phyloP scores from a whole-genome alignment of 2,113 vertebrate genomes.

The Zeus faber region DNA sequence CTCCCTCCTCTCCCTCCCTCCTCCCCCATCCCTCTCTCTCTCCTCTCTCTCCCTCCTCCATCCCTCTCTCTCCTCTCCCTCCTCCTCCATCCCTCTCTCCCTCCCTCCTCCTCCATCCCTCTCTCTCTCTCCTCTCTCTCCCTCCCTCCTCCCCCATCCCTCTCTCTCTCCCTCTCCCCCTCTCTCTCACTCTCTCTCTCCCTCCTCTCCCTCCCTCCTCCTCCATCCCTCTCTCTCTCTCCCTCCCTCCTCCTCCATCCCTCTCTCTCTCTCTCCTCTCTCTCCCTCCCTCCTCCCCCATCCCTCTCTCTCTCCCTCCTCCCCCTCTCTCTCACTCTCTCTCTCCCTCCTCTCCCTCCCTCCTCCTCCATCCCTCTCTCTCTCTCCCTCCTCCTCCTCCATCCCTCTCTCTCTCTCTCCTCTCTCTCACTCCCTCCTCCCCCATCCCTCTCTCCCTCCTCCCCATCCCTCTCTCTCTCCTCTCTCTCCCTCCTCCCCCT shows the following conservation, averaged over 20 bases:
- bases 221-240: conserved; percentile 1
- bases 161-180: no score
- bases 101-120: no score
- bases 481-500: no score
- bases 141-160: no score
- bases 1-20: no score
- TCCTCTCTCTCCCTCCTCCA: no score
- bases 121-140: no score
- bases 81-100: no score
- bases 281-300: neutral
- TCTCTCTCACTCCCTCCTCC: neutral
- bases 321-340: neutral
- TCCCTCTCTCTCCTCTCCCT: no score
- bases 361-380: neutral
- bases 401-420: neutral
- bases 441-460: conserved; percentile 1
- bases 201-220: neutral
- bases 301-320: neutral
- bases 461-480: no score
- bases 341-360: neutral
- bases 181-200: neutral
- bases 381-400: neutral
- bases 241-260: neutral
- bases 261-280: neutral
- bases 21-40: no score